Evolutionary conservation across 2,113 vertebrate genomes (phyloP), one percentile per base, ranked within the genome.

Genomic region (Eulemur macaco): DNA sequence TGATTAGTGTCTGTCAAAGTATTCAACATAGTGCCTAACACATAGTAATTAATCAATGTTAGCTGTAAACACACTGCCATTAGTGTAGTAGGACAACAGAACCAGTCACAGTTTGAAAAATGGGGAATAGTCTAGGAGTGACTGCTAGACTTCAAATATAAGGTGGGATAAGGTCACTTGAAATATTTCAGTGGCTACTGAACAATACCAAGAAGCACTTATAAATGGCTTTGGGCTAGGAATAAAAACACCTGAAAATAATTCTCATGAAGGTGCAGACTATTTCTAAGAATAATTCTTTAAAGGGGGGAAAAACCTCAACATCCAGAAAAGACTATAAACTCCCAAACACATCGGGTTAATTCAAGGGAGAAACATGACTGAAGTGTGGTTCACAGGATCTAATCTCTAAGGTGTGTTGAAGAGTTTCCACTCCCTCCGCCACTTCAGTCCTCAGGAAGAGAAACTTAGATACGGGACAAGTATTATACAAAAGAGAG

Each of bases 1-100:
- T 39, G 76, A 93, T 93, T 97, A 93, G 68, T 95, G 63, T 91
- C 96, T 78, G 69, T 93, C 95, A 87, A 91, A 91, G 37, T 73
- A 64, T 8, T 80, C 47, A 89, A 74, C 77, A 64, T n/a, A 63
- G 34, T 83, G 14, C 60, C 45, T 42, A 34, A 45, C 60, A 68
- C n/a, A 71, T 1, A 66, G 34, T 60, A 91, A 95, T 87, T 82
- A 96, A 95, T 95, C 76, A 86, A 5, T 58, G 27, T 66, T 90
- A 87, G 45, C 69, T 77, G 14, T 71, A 71, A 94, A 78, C 34
- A 77, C 13, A 81, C 4, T 89, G 17, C 45, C 23, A 56, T 47
- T n/a, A 18, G 25, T 68, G 25, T 71, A 71, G 54, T 3, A 50
- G 27, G 37, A 76, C 74, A 94, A 76, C 13, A 81, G 29, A 89